Base-by-base conservation (phyloP, 2,797 vertebrate species). In the Emydoidea blandingii region DNA sequence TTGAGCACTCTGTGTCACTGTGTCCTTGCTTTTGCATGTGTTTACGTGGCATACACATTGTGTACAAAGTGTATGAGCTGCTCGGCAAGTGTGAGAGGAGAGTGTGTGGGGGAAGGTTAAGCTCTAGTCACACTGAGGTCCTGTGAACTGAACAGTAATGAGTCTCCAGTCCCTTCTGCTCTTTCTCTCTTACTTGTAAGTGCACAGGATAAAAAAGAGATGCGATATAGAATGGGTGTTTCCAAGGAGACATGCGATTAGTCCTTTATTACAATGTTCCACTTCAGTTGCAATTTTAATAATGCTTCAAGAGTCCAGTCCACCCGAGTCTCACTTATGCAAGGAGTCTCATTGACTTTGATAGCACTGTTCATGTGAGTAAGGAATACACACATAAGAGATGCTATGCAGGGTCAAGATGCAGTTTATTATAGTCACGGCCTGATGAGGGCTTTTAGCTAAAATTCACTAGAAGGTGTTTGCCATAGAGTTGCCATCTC, bases 401-500 rank as follows among this genome's bases (percentile, higher is more conserved):
- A 44, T 56, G 44, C 53, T n/a, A 8, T 56, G 44, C 80, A 18
- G 0, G 0, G 84, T 27, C 53, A 59, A 37, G 18, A 23, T 6
- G 37, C 72, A 5, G 4, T 85, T 37, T 41, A 31, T 41, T 41
- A 27, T 49, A 21, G 29, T 19, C 47, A 4, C 2, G 0, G 1
- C 74, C 83, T 89, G 74, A 44, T 54, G 78, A 56, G 21, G 18
- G 54, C 41, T 83, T 80, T 53, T 19, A 1, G 5, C 72, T 62
- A 74, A 90, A 87, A 1, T 47, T 44, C 91, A 88, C 79, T 62
- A 31, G 31, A 81, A 27, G 9, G 44, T 50, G 18, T 25, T 83
- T 11, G 25, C 52, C 31, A 6, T 34, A 62, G 31, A 8, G 16
- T 34, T 34, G 37, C 10, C 19, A 41, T 41, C 37, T 72, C 68